Evolutionary conservation across 2,797 vertebrate genomes (phyloP), one percentile per base, ranked within the genome.

Genomic region (Coregonus suidteri): DNA sequence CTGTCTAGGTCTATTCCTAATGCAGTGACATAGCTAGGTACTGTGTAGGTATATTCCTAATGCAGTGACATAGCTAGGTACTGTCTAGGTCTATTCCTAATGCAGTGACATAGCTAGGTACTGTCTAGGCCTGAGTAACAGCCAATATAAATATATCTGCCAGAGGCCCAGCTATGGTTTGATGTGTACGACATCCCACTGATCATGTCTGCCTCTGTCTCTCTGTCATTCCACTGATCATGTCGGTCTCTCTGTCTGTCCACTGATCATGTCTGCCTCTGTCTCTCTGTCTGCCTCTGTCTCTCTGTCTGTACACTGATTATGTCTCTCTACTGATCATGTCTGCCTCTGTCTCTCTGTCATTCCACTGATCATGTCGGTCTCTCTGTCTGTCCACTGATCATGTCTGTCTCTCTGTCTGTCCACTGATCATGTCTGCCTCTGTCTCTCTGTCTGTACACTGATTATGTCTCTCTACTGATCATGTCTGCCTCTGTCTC

Each of bases 251-350:
- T 30, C n/a, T 66, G 62, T 51, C 37, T 52, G 15, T 93, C 1
- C 25, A 25, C 67, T n/a, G 14, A 25, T n/a, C 73, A 4, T 3
- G 31, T 20, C 16, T 54, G 30, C 5, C 1, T 20, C 0, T 16
- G 5, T n/a, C 30, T 69, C 7, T 30, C n/a, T 66, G 62, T 20
- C 16, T 54, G 30, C 5, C 1, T 20, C 0, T 16, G 5, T n/a
- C 30, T 69, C n/a, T 66, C n/a, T 66, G 62, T 51, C 37, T 31
- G 15, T 93, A 79, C 94, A 99, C 25, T 25, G 25, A 25, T 1
- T 1, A 25, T 25, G 25, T 25, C 25, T 25, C n/a, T n/a, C n/a
- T n/a, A 7, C 67, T n/a, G 14, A 25, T 13, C 73, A 4, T 3
- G 31, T 20, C 16, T 54, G 30, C 5, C 1, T 20, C 0, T 16